A percentile compares a stretch with the other conserved stretches of the same genome.
These are phyloP conservation scores for pig (Sus scrofa) DNA, from an alignment of 2,113 vertebrate genomes.

Conservation along the genomic window DNA sequence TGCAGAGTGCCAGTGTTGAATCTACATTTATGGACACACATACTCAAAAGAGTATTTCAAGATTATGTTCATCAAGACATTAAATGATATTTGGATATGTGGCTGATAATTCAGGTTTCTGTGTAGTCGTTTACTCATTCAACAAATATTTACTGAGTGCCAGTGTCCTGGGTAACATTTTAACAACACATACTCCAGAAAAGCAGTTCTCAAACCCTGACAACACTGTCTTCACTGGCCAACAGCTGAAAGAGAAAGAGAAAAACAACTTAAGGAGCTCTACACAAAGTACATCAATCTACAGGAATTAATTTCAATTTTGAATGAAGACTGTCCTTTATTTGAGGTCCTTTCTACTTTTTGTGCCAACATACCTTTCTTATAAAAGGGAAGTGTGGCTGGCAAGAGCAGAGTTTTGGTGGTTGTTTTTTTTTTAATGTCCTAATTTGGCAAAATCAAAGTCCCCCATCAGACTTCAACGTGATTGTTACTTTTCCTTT, in stretches of 20 bases:
- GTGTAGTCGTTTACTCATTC: not conserved
- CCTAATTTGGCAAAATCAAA: conserved; percentile 29
- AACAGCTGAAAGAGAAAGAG: not conserved
- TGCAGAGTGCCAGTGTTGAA: not conserved
- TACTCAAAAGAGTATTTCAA: not conserved
- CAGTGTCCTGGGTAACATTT: no score
- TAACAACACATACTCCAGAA: not conserved
- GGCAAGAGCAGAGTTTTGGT: not conserved
- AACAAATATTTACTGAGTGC: not conserved
- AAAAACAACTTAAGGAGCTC: no score
- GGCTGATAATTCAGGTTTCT: not conserved
- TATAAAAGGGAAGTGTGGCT: not conserved
- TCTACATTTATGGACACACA: not conserved
- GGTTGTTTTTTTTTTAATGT: not conserved
- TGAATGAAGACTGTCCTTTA: not conserved
- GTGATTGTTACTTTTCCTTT: not conserved
- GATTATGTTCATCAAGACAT: not conserved
- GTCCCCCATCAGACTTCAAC: not conserved
- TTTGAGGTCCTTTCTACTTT: not conserved
- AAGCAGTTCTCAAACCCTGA: not conserved
- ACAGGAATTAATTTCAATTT: not conserved
- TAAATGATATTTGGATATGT: not conserved
- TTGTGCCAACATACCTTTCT: not conserved
- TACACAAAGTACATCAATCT: no score
- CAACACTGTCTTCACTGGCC: not conserved